phyloP scores from a whole-genome alignment of 2,797 vertebrate species.

The Malacoctenus gilli region DNA sequence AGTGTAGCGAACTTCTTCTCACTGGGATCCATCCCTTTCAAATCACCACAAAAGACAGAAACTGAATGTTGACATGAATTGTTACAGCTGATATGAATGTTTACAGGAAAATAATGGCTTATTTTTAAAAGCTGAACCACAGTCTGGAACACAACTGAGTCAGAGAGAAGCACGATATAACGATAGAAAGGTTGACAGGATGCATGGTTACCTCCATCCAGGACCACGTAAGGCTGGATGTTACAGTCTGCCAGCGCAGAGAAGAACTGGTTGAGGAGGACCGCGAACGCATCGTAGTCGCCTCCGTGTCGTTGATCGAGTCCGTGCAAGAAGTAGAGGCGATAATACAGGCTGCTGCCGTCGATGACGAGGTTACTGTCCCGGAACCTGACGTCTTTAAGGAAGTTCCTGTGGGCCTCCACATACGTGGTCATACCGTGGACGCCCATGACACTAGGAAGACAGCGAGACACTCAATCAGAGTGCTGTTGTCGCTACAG shows the following conservation, averaged over 20 bases:
- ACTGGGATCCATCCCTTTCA: slow-evolving; percentile 84
- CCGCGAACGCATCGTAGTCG: slow-evolving; percentile 87
- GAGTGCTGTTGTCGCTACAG: too few species aligned
- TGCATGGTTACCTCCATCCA: slow-evolving; percentile 85
- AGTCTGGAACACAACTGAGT: too few species aligned
- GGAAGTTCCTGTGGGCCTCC: slow-evolving; percentile 83
- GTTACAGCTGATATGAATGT: too few species aligned
- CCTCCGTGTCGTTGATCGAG: slow-evolving; percentile 88
- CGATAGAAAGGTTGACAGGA: too few species aligned
- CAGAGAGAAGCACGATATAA: too few species aligned
- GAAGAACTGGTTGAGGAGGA: slow-evolving; percentile 82
- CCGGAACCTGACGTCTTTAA: slow-evolving; percentile 84
- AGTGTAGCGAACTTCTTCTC: slow-evolving; percentile 89
- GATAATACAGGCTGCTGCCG: slow-evolving; percentile 90
- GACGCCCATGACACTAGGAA: slow-evolving; percentile 83
- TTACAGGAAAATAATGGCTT: too few species aligned
- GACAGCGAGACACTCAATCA: too few species aligned
- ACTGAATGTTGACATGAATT: too few species aligned
- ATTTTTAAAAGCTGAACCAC: too few species aligned
- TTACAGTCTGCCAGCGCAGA: slow-evolving; percentile 80
- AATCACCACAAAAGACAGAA: neutral
- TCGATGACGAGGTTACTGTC: slow-evolving; percentile 89
- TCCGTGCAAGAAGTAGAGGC: slow-evolving; percentile 84
- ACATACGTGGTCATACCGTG: slow-evolving; percentile 88
- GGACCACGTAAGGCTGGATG: slow-evolving; percentile 88